Percentiles rank a stretch among this genome's conserved stretches.
Conservation (phyloP, 2,113 vertebrate species). For the Triplophysa siluroides region DNA sequence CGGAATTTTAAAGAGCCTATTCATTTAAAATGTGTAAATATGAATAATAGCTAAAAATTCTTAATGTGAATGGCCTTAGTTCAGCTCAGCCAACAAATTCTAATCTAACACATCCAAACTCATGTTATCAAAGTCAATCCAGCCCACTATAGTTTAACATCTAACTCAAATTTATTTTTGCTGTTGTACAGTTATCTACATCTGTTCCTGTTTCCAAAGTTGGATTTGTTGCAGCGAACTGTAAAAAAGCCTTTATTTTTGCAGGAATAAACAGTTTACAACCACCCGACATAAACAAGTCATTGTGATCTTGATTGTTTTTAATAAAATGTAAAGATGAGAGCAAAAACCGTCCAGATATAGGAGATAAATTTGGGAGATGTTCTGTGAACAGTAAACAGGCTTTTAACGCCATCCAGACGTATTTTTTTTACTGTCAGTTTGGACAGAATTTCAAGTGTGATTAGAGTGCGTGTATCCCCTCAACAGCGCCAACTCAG, state of each 20-base stretch:
- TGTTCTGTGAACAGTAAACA: constrained; percentile 22
- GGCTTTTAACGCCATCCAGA: constrained; percentile 29
- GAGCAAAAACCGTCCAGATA: neutral
- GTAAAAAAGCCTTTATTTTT: too few species aligned
- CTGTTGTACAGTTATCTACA: too few species aligned
- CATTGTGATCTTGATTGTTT: too few species aligned
- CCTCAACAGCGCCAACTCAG: neutral
- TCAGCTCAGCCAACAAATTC: neutral
- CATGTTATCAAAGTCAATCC: neutral
- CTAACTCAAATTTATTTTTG: too few species aligned
- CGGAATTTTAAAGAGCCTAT: too few species aligned
- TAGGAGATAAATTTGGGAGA: neutral
- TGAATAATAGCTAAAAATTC: too few species aligned
- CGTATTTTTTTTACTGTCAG: constrained; percentile 2
- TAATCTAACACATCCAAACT: neutral
- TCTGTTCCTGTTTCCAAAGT: too few species aligned
- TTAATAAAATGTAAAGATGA: neutral
- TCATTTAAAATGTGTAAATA: too few species aligned
- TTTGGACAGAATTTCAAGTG: neutral
- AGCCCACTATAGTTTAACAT: neutral
- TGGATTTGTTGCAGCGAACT: too few species aligned
- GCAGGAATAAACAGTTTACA: too few species aligned
- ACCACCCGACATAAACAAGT: too few species aligned
- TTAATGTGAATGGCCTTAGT: neutral
- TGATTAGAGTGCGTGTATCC: constrained; percentile 5